A percentile compares a stretch with the other conserved stretches of the same genome.
Evolutionary conservation across 2,797 vertebrate genomes (phyloP).

Genomic region (Synanceia verrucosa): DNA sequence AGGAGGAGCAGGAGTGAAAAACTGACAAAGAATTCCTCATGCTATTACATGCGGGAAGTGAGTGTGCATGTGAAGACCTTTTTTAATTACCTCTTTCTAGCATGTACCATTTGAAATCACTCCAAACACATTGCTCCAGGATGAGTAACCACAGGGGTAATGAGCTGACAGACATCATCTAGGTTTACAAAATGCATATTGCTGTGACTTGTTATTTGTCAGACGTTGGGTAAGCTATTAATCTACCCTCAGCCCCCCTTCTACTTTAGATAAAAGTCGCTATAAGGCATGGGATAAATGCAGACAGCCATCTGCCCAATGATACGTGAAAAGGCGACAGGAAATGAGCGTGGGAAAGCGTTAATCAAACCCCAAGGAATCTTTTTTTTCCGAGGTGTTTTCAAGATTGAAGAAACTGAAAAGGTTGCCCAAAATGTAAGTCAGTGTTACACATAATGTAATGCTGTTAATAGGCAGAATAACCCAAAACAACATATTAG

Average conservation of each 20-base stretch:
- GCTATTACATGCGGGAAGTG: constrained; percentile 7
- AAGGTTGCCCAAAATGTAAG: neutral
- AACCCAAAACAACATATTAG: constrained; percentile 11
- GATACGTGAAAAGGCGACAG: neutral
- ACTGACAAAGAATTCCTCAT: constrained; percentile 17
- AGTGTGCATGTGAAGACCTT: neutral
- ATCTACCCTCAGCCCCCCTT: neutral
- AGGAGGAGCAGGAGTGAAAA: constrained; percentile 35
- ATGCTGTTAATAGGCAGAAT: constrained; percentile 3
- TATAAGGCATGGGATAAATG: neutral
- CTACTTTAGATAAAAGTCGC: constrained; percentile 13
- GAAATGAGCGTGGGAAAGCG: neutral
- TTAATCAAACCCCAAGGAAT: neutral
- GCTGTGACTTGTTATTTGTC: constrained; percentile 11
- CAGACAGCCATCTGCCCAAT: neutral
- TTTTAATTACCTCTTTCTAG: constrained; percentile 1
- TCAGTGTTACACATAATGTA: neutral
- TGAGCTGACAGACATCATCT: constrained; percentile 1
- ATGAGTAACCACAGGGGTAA: neutral
- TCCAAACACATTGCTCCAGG: neutral
- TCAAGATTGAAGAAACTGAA: neutral
- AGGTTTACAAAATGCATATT: constrained; percentile 5
- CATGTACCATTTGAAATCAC: constrained; percentile 22
- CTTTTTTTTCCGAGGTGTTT: neutral
- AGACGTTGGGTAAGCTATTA: neutral